These are phyloP conservation scores for Colius striatus DNA, from an alignment of 2,113 vertebrate species.

Conservation along the genomic window DNA sequence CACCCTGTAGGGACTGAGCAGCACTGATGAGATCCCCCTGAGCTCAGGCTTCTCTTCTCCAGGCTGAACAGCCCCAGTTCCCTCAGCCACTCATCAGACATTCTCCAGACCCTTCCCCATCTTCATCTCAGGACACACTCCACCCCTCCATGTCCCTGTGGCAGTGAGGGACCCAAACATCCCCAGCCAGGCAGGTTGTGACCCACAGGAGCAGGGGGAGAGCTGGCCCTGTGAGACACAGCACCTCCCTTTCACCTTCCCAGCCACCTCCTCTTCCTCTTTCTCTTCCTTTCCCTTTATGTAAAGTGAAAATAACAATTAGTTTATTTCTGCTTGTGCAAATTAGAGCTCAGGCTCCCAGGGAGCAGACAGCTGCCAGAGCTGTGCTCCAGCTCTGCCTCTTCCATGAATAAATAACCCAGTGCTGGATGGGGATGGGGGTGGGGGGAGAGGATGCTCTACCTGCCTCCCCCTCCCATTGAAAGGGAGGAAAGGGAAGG, in stretches of 20 bases:
- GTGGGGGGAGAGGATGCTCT: background rate
- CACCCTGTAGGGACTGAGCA: too few relatives aligned
- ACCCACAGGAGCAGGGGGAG: background rate
- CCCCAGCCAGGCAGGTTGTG: background rate
- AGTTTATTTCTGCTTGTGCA: slow-evolving; percentile 61
- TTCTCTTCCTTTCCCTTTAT: background rate
- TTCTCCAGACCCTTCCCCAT: too few relatives aligned
- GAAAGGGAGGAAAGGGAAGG: background rate
- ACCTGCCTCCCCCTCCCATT: background rate
- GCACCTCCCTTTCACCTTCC: background rate
- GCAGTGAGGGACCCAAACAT: background rate
- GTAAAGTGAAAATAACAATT: slow-evolving; percentile 57
- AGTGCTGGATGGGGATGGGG: background rate
- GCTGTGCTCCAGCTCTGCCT: background rate
- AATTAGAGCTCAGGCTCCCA: slow-evolving; percentile 31
- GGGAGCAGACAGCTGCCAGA: slow-evolving; percentile 54
- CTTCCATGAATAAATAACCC: slow-evolving; percentile 55
- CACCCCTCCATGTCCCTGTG: background rate
- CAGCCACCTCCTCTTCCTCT: background rate
- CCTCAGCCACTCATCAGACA: too few relatives aligned
- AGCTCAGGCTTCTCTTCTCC: too few relatives aligned
- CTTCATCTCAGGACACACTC: too few relatives aligned
- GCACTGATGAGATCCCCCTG: too few relatives aligned
- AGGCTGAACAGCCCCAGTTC: too few relatives aligned
- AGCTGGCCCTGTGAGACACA: rapidly evolving